A percentile compares a stretch with the other conserved stretches of the same genome.
phyloP scores from a whole-genome alignment of 2,888 invertebrate species.

The Epistrophe grossulariae region DNA sequence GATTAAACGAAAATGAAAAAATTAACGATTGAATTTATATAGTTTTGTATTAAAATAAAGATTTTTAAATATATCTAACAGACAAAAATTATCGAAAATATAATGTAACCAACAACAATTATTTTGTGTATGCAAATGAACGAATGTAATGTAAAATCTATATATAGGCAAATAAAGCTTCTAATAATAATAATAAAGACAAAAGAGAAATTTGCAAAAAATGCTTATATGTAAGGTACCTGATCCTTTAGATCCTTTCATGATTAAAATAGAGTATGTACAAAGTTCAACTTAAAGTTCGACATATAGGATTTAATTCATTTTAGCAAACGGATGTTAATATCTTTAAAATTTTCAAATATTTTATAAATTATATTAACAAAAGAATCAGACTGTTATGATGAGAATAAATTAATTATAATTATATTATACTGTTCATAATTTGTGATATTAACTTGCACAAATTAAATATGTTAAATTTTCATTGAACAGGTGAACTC shows the following conservation, averaged over 20 bases:
- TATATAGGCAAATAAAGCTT: too few species aligned
- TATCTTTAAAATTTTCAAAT: not conserved
- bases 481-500: not conserved
- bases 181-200: too few species aligned
- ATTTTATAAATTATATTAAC: not conserved
- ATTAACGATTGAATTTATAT: too few species aligned
- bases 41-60: too few species aligned
- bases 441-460: not conserved
- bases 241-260: not conserved
- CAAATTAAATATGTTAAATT: not conserved
- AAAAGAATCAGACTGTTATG: not conserved
- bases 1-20: too few species aligned
- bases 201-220: too few species aligned
- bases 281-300: not conserved
- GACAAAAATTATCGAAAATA: too few species aligned
- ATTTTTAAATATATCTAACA: too few species aligned
- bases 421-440: not conserved
- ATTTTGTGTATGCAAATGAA: too few species aligned
- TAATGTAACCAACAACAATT: too few species aligned
- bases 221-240: too few species aligned
- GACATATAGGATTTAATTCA: not conserved
- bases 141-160: too few species aligned
- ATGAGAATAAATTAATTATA: not conserved
- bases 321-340: not conserved
- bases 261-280: not conserved